These are phyloP conservation scores for Drosophila auraria DNA, from an alignment of 1,140 invertebrate genomes.

Conservation along the genomic window DNA sequence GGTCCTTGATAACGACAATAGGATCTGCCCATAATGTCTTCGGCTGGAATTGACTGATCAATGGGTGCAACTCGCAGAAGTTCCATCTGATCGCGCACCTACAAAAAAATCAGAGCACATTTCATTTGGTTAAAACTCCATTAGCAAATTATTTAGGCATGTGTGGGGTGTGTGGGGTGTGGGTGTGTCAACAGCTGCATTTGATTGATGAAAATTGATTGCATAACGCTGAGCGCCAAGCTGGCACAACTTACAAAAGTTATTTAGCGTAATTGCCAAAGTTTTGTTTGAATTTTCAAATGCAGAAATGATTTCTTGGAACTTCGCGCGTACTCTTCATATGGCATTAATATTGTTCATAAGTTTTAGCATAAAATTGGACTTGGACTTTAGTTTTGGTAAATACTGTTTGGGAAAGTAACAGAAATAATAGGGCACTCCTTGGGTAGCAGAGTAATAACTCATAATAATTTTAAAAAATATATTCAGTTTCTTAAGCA, in stretches of 20 bases:
- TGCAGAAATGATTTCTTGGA: slow-evolving; percentile 49
- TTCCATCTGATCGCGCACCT: slow-evolving; percentile 84
- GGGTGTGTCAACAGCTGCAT: slow-evolving; percentile 33
- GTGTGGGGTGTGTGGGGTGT: slow-evolving; percentile 1
- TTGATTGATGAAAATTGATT: slow-evolving; percentile 72
- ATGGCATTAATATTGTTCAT: slow-evolving; percentile 43
- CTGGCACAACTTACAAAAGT: slow-evolving; percentile 54
- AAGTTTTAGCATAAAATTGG: slow-evolving; percentile 28
- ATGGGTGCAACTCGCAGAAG: slow-evolving; percentile 77
- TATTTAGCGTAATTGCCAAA: slow-evolving; percentile 58
- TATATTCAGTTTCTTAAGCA: too few species aligned
- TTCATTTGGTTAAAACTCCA: slow-evolving; percentile 29
- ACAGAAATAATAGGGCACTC: not conserved
- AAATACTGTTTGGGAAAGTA: slow-evolving; percentile 7
- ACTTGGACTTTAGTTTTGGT: slow-evolving; percentile 34
- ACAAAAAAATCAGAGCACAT: slow-evolving; percentile 26
- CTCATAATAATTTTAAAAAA: not conserved
- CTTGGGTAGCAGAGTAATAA: too few species aligned
- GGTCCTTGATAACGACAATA: slow-evolving; percentile 85
- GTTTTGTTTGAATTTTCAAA: slow-evolving; percentile 68
- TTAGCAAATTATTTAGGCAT: slow-evolving; percentile 42
- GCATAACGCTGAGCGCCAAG: slow-evolving; percentile 43
- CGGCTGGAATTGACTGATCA: slow-evolving; percentile 85
- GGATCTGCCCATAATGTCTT: slow-evolving; percentile 85
- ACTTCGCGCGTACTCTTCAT: slow-evolving; percentile 34